Conservation (phyloP, 2,888 invertebrate genomes). For the Psylliodes chrysocephalus region DNA sequence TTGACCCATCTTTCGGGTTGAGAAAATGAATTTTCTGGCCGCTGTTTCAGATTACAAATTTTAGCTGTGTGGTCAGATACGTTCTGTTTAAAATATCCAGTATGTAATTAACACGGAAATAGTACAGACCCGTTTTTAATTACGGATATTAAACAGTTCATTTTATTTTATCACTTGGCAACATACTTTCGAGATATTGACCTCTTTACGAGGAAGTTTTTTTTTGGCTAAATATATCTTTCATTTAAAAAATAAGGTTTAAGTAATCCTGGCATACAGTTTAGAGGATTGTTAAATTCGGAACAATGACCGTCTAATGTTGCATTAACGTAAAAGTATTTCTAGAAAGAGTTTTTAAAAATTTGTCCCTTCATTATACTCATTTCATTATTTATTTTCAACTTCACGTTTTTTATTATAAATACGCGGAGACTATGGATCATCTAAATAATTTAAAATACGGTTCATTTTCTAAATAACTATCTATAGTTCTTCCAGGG, state of each 20-base stretch:
- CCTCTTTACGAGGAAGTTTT: constrained; percentile 1
- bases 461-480: too few relatives aligned
- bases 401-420: too few relatives aligned
- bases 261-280: neutral
- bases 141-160: neutral
- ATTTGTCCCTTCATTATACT: too few relatives aligned
- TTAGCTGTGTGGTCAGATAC: neutral
- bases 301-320: too few relatives aligned
- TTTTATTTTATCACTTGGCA: neutral
- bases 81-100: neutral
- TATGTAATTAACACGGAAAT: neutral
- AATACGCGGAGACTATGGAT: too few relatives aligned
- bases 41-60: neutral
- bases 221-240: neutral
- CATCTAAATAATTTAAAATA: too few relatives aligned
- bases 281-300: too few relatives aligned
- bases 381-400: too few relatives aligned
- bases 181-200: constrained; percentile 1
- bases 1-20: constrained; percentile 11
- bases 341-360: too few relatives aligned
- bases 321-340: too few relatives aligned
- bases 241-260: neutral
- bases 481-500: too few relatives aligned
- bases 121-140: neutral
- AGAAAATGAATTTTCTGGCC: constrained; percentile 11